Conservation (phyloP, 2,888 invertebrate genomes). For the Polydesmus complanatus region DNA sequence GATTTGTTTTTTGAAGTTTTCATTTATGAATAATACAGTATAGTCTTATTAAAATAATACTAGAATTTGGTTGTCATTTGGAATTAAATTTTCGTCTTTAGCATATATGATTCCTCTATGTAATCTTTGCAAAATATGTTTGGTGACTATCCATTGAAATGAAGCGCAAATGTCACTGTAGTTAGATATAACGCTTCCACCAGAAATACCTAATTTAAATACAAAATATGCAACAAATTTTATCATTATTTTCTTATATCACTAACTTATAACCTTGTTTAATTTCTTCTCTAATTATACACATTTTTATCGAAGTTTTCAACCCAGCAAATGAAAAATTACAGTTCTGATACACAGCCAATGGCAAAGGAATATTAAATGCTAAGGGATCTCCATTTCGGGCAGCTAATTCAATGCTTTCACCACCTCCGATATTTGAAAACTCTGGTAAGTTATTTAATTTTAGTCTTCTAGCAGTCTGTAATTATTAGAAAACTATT, state of each 20-base stretch:
- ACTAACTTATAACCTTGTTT: no score
- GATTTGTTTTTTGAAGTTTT: slow-evolving; percentile 17
- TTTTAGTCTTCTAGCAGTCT: slow-evolving; percentile 69
- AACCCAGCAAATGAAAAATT: slow-evolving; percentile 84
- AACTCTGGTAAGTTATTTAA: slow-evolving; percentile 61
- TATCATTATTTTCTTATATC: no score
- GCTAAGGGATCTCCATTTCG: slow-evolving; percentile 47
- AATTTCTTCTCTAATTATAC: slow-evolving; percentile 45
- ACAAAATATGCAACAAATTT: slow-evolving; percentile 7
- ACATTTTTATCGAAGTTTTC: slow-evolving; percentile 45
- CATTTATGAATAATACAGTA: background rate
- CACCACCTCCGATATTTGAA: slow-evolving; percentile 62
- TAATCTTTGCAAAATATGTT: slow-evolving; percentile 66
- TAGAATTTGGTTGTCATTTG: slow-evolving; percentile 42
- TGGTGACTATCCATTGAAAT: slow-evolving; percentile 55
- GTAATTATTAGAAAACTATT: no score
- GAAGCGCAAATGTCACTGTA: slow-evolving; percentile 70
- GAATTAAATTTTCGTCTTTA: slow-evolving; percentile 45
- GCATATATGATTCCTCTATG: slow-evolving; percentile 70
- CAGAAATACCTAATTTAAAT: slow-evolving; percentile 37
- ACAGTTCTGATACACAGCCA: slow-evolving; percentile 55
- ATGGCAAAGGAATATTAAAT: slow-evolving; percentile 51
- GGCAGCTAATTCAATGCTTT: slow-evolving; percentile 71
- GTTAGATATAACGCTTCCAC: slow-evolving; percentile 57
- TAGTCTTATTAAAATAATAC: slow-evolving; percentile 34